Evolutionary conservation across 2,113 vertebrate genomes (phyloP).

Genomic region (Philantomba maxwellii): DNA sequence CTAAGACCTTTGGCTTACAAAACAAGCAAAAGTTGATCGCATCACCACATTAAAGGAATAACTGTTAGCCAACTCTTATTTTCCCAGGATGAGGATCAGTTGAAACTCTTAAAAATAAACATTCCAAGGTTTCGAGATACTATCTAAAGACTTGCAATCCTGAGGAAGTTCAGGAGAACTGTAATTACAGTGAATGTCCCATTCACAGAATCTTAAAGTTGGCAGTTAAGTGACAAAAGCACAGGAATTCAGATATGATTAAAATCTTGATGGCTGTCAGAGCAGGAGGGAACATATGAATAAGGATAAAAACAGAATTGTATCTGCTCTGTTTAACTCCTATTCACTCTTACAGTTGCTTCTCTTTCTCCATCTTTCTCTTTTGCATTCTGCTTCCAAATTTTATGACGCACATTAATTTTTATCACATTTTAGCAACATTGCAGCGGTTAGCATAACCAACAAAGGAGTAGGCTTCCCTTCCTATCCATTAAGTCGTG

Average conservation of each 20-base stretch:
- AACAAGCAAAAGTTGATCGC: neutral
- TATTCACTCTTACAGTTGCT: neutral
- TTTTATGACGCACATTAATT: neutral
- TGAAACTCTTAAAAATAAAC: constrained; percentile 14
- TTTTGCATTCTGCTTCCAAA: neutral
- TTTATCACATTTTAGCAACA: neutral
- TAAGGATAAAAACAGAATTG: rapidly evolving
- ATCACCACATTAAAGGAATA: neutral
- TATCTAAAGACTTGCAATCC: neutral
- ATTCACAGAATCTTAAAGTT: neutral
- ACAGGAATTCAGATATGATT: constrained; percentile 19
- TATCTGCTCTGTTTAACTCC: neutral
- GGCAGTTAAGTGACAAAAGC: neutral
- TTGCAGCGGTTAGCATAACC: neutral
- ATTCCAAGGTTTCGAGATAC: neutral
- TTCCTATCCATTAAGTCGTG: rapidly evolving
- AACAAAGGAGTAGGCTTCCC: neutral
- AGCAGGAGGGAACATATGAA: neutral
- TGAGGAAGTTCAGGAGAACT: neutral
- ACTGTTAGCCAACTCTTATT: neutral
- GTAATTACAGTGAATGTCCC: neutral
- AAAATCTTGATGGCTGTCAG: constrained; percentile 28
- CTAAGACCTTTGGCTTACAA: neutral
- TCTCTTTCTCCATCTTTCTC: neutral
- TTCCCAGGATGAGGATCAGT: constrained; percentile 36